Evolutionary conservation across 2,797 vertebrate genomes (phyloP), one percentile per base, ranked within the genome.

Genomic region (Gymnoscopelus braueri): DNA sequence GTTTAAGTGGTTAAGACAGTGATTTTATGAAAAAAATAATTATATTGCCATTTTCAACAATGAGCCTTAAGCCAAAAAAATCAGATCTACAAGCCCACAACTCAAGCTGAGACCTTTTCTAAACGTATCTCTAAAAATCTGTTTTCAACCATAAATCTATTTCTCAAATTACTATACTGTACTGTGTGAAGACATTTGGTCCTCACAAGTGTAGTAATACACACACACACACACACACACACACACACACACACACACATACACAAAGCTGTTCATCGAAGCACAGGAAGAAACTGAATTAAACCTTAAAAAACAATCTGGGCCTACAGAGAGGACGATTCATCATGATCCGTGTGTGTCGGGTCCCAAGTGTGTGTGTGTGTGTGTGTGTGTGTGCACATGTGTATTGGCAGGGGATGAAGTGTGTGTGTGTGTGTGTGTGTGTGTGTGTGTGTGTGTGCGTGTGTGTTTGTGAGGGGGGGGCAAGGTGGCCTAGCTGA

Each of bases 251-350:
- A 78, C 81, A 71, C 74, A 48, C 49, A 67, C 79, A 78, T 74
- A 55, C 65, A 92, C 91, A 93, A 92, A 95, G 93, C 95, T 97
- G 97, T 95, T 97, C 97, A 97, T 96, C 95, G 95, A 97, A 98
- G 97, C 96, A 97, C 96, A 97, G 97, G 97, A 98, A 98, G 96
- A 98, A 98, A 98, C 96, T 96, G 96, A 98, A 98, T 98, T 98
- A 98, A 98, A 97, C 96, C 96, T 97, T 97, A 97, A 97, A 96
- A 97, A 98, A 98, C 97, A 99, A 98, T 98, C 96, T 98, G 93
- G 94, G 94, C 89, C 94, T 93, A 88, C 93, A 94, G 94, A 96
- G 93, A 94, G 95, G 94, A 96, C 95, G 95, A 99, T 99, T 97
- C 96, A 99, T 99, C 97, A 98, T 96, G 94, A 96, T 97, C 92